Conservation (phyloP, 2,113 vertebrate species). For the Ceyx melanurus region DNA sequence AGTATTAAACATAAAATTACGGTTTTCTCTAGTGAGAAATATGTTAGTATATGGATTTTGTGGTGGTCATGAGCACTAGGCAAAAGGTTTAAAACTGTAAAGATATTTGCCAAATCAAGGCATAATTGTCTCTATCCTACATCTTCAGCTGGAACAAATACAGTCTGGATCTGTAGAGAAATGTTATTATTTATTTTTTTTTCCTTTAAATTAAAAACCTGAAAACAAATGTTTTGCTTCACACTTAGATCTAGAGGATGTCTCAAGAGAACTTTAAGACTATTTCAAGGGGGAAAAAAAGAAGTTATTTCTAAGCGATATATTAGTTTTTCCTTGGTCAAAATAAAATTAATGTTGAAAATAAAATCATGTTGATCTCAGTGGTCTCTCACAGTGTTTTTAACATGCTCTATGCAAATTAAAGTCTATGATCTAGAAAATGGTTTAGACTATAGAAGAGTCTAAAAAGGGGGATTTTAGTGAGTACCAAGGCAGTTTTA, state of each 20-base stretch:
- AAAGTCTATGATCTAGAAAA: constrained; percentile 11
- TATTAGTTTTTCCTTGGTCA: constrained; percentile 28
- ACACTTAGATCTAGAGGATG: neutral
- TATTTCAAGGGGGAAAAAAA: neutral
- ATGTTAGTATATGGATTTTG: neutral
- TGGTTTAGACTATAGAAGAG: neutral
- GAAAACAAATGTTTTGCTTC: constrained; percentile 18
- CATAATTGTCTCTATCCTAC: neutral
- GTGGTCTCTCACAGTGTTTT: constrained; percentile 38
- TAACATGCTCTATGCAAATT: constrained; percentile 21
- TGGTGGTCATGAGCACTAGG: neutral
- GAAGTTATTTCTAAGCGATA: constrained; percentile 39
- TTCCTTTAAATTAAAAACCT: constrained; percentile 47
- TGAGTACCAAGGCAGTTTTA: neutral
- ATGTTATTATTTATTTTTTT: neutral
- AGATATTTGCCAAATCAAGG: neutral
- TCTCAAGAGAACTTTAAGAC: constrained; percentile 36
- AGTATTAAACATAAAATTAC: neutral
- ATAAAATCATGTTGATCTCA: constrained; percentile 50
- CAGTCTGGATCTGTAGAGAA: neutral
- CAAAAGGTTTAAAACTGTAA: neutral
- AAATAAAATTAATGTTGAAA: constrained; percentile 67
- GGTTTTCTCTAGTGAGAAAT: neutral
- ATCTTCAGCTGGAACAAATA: neutral
- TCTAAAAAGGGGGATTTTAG: neutral